phyloP scores from a whole-genome alignment of 2,797 vertebrate genomes.

The Alfaro cultratus region DNA sequence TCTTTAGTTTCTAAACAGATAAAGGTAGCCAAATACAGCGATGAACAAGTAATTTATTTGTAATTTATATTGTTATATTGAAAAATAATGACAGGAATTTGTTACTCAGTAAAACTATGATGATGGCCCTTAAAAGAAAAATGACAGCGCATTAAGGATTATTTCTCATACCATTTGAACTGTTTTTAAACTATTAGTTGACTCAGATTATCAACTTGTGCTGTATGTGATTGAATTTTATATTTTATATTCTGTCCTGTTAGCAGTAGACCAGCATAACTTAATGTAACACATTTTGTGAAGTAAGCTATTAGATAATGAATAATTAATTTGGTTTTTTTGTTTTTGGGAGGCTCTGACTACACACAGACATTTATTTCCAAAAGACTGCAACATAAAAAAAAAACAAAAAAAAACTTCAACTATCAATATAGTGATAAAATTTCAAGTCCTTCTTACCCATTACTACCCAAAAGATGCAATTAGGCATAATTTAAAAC shows the following conservation, averaged over 20 bases:
- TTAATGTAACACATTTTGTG: neutral
- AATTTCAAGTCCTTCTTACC: neutral
- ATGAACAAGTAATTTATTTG: neutral
- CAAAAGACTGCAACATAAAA: neutral
- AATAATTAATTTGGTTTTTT: neutral
- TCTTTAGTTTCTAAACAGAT: neutral
- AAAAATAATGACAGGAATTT: neutral
- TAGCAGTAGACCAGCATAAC: neutral
- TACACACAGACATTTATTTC: neutral
- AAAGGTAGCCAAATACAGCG: neutral
- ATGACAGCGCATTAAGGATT: neutral
- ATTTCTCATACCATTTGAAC: neutral
- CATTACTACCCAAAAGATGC: neutral
- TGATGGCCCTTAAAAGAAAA: neutral
- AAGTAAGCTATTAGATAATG: neutral
- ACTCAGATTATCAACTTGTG: neutral
- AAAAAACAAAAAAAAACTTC: neutral
- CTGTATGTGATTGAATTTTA: neutral
- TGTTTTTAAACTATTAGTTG: neutral
- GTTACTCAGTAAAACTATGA: neutral
- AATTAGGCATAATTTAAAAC: conserved; percentile 6
- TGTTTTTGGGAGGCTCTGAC: neutral
- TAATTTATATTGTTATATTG: neutral
- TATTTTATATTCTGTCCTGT: neutral
- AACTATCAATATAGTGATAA: neutral